Percentiles rank a stretch among this genome's conserved stretches.
phyloP scores from a whole-genome alignment of 2,113 vertebrate species.

The Brachyhypopomus gauderio region DNA sequence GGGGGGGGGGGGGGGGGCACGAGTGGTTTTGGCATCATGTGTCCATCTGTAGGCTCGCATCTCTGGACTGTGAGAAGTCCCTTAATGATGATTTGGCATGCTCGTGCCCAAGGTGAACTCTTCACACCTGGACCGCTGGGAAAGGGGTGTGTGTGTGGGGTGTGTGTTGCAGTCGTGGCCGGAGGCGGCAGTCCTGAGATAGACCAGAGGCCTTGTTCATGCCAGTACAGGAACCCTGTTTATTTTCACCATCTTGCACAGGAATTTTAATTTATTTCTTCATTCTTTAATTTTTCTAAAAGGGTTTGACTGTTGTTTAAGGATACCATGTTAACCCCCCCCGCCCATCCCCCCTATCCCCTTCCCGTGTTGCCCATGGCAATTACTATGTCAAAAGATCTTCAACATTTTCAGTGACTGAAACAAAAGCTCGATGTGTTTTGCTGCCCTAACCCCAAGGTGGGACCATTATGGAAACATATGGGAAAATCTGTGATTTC shows the following conservation, averaged over 20 bases:
- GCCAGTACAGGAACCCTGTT: constrained; percentile 92
- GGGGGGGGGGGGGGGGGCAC: too few species aligned
- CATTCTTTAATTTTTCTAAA: constrained; percentile 67
- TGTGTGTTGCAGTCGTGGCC: constrained; percentile 65
- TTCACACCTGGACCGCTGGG: constrained; percentile 81
- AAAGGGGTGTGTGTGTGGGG: constrained; percentile 63
- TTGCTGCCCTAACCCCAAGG: neutral
- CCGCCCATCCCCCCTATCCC: constrained; percentile 62
- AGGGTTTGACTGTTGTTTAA: constrained; percentile 88
- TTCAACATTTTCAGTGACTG: constrained; percentile 57
- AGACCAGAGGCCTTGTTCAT: constrained; percentile 88
- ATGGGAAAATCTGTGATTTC: constrained; percentile 7
- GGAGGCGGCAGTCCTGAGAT: constrained; percentile 78
- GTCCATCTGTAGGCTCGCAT: neutral
- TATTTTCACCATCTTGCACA: constrained; percentile 97
- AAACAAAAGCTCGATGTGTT: constrained; percentile 34
- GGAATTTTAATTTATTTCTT: constrained; percentile 96
- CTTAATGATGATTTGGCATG: neutral
- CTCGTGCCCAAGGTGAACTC: constrained; percentile 74
- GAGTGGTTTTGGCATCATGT: neutral
- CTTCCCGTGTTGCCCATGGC: constrained; percentile 62
- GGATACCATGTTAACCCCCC: constrained; percentile 60
- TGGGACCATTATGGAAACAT: neutral
- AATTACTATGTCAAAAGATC: constrained; percentile 95
- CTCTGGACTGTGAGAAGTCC: constrained; percentile 31